Conservation (phyloP, 2,888 invertebrate genomes). For the Drosophila koepferae region DNA sequence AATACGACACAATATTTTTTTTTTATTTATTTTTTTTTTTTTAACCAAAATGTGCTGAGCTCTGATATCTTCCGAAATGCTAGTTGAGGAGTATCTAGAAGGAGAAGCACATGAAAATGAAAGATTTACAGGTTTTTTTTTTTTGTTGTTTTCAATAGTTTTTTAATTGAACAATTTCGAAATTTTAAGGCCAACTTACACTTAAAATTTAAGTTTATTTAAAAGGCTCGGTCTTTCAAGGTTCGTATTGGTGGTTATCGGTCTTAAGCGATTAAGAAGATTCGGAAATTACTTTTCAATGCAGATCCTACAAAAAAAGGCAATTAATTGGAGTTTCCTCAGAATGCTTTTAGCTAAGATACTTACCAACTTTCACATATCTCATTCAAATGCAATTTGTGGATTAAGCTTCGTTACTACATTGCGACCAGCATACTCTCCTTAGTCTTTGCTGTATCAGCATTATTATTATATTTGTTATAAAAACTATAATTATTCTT, state of each 20-base stretch:
- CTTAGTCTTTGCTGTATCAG: background rate
- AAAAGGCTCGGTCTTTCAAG: background rate
- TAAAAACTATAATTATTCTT: background rate
- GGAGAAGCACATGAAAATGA: background rate
- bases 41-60: background rate
- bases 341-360: background rate
- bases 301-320: background rate
- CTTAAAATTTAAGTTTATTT: constrained; percentile 8
- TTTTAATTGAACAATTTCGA: background rate
- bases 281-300: background rate
- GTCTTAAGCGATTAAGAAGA: background rate
- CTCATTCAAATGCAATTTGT: background rate
- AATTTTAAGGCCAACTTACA: background rate
- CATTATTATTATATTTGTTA: background rate
- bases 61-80: background rate
- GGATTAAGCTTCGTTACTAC: background rate
- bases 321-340: background rate
- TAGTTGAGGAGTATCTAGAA: background rate
- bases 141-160: background rate
- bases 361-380: background rate
- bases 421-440: background rate
- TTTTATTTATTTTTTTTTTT: background rate
- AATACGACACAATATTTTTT: background rate
- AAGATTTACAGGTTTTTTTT: background rate
- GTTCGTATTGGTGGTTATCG: background rate